These are phyloP conservation scores for Entelurus aequoreus DNA, from an alignment of 2,113 vertebrate genomes.

Conservation along the genomic window DNA sequence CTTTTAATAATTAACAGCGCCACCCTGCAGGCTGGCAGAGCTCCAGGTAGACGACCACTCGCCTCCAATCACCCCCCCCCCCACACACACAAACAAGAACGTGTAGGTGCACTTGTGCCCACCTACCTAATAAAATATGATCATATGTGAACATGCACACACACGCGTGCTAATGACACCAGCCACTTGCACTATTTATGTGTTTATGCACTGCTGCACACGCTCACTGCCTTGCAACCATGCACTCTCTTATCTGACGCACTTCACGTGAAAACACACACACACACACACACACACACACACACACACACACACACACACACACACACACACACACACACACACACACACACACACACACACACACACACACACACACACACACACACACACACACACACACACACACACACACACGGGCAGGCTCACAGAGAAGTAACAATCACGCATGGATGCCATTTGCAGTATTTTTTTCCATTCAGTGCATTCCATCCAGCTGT, in stretches of 20 bases:
- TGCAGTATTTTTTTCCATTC: conserved; percentile 55
- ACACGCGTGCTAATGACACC: conserved; percentile 7
- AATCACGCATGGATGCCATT: conserved; percentile 41
- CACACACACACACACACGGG: conserved; percentile 21
- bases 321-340: conserved; percentile 20
- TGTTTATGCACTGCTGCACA: conserved; percentile 10
- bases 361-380: conserved; percentile 21
- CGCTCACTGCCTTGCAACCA: conserved; percentile 11
- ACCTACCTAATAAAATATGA: neutral
- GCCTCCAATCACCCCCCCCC: conserved; percentile 32
- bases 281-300: conserved; percentile 24
- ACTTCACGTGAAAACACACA: neutral
- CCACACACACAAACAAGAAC: neutral
- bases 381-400: conserved; percentile 21
- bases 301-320: conserved; percentile 21
- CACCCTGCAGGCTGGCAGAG: conserved; percentile 45
- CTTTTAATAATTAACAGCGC: conserved; percentile 70
- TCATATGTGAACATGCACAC: neutral
- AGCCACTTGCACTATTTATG: conserved; percentile 27
- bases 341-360: conserved; percentile 22
- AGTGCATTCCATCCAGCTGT: conserved; percentile 57
- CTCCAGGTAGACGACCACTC: conserved; percentile 47
- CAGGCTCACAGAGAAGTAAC: conserved; percentile 33
- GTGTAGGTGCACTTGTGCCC: neutral
- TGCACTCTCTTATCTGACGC: conserved; percentile 26